A percentile compares a stretch with the other conserved stretches of the same genome.
Evolutionary conservation across 2,797 vertebrate species (phyloP).

Genomic region (Mus spretus): DNA sequence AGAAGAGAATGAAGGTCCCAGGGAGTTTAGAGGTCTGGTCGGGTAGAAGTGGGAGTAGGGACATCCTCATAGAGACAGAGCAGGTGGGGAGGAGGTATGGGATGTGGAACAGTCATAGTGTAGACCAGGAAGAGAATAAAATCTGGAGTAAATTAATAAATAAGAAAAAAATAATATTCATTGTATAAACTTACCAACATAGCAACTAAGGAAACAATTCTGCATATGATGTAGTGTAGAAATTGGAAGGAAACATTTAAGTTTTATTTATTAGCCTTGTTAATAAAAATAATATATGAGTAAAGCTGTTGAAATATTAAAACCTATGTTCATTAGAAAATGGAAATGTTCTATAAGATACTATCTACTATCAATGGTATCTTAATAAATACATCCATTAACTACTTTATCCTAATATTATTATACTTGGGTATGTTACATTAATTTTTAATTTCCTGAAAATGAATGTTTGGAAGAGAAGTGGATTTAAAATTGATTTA

Average conservation of each 20-base stretch:
- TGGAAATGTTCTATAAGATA: background rate
- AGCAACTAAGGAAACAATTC: background rate
- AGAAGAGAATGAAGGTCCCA: too few relatives aligned
- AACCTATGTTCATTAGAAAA: background rate
- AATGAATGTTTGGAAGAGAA: background rate
- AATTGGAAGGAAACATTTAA: slow-evolving; percentile 37
- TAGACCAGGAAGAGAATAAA: too few relatives aligned
- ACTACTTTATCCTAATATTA: background rate
- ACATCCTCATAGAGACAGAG: too few relatives aligned
- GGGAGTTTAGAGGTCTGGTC: too few relatives aligned
- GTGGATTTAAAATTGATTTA: background rate
- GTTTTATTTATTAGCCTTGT: background rate
- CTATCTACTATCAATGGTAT: background rate
- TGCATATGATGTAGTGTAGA: too few relatives aligned
- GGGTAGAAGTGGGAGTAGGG: too few relatives aligned
- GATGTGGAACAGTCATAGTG: too few relatives aligned
- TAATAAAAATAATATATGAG: background rate
- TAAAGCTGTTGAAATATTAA: background rate
- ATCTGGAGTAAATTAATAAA: too few relatives aligned
- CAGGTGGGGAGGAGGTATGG: too few relatives aligned
- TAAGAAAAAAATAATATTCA: background rate
- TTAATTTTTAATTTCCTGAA: background rate
- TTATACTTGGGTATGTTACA: background rate
- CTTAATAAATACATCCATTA: background rate
- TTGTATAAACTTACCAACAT: background rate